phyloP scores from a whole-genome alignment of 2,113 vertebrate genomes.

The Mesoclemmys tuberculata region DNA sequence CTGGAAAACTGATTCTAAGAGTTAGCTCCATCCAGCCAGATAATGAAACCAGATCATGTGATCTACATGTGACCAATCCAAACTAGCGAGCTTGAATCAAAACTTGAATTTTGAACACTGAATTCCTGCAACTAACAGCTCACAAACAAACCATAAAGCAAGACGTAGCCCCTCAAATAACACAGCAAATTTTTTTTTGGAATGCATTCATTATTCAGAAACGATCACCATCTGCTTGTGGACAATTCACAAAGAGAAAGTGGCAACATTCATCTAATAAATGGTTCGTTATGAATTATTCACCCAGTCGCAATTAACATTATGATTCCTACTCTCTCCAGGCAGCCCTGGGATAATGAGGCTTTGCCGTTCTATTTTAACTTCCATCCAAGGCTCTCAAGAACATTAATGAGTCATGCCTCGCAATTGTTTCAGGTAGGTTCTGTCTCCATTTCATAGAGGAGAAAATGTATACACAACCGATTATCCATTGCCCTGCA shows the following conservation, averaged over 20 bases:
- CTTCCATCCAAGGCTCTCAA: background rate
- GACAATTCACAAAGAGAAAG: conserved; percentile 57
- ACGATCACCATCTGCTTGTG: conserved; percentile 61
- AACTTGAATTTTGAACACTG: background rate
- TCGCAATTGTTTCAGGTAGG: background rate
- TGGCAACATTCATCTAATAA: conserved; percentile 46
- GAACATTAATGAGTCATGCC: background rate
- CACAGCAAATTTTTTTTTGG: conserved; percentile 46
- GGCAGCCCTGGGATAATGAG: background rate
- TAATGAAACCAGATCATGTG: conserved; percentile 21
- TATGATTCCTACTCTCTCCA: conserved; percentile 46
- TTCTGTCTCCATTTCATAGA: background rate
- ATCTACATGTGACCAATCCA: background rate
- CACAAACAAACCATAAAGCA: background rate
- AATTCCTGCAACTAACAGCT: background rate
- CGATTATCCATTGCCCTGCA: background rate
- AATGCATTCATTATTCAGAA: conserved; percentile 19
- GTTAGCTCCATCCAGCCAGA: background rate
- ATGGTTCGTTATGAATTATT: conserved; percentile 48
- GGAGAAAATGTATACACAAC: background rate
- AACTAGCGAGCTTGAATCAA: background rate
- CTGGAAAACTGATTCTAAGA: background rate
- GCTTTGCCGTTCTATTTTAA: background rate
- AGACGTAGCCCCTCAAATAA: conserved; percentile 22
- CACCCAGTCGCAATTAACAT: conserved; percentile 50